Evolutionary conservation across 2,797 vertebrate genomes (phyloP), one percentile per base, ranked within the genome.

Genomic region (Coregonus suidteri): DNA sequence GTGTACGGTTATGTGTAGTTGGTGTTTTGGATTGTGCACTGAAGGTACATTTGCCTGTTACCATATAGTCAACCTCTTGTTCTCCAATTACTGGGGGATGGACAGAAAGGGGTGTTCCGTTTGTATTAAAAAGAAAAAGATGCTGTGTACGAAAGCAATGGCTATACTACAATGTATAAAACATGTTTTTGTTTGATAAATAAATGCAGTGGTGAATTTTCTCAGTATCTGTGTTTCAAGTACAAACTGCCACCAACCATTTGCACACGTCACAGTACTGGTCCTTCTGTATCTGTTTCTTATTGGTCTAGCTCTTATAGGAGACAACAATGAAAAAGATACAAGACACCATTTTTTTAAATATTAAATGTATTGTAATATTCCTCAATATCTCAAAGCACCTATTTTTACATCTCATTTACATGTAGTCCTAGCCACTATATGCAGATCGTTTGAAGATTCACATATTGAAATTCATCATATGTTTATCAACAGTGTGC

Each of bases 131-230:
- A 14, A 34, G 20, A 72, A 15, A 15, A 15, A 35, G 35, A n/a
- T 41, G 16, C 41, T 70, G n/a, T 41, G 6, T 4, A 25, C 16
- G 4, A 72, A 31, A 53, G 51, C 25, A 18, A 53, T 54, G 67
- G n/a, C 16, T 13, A 71, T 31, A 72, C 47, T 71, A 30, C 25
- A 4, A 15, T 30, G 70, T 71, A 71, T 7, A 71, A 71, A 71
- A 47, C 62, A 64, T 20, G 20, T 64, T 25, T 68, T 20, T 30
- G 41, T 71, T 71, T 30, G 35, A 30, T 71, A n/a, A 53, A 71
- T 53, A 71, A 52, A 71, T 11, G 13, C 70, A 14, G 51, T 71
- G 66, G 13, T 68, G 18, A 9, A 14, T 37, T 69, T 69, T 41
- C 6, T 35, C 34, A n/a, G 16, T 15, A 67, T 67, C 30, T 31